These are phyloP conservation scores for Remorina albescens DNA, from an alignment of 2,797 vertebrate genomes.

Conservation along the genomic window DNA sequence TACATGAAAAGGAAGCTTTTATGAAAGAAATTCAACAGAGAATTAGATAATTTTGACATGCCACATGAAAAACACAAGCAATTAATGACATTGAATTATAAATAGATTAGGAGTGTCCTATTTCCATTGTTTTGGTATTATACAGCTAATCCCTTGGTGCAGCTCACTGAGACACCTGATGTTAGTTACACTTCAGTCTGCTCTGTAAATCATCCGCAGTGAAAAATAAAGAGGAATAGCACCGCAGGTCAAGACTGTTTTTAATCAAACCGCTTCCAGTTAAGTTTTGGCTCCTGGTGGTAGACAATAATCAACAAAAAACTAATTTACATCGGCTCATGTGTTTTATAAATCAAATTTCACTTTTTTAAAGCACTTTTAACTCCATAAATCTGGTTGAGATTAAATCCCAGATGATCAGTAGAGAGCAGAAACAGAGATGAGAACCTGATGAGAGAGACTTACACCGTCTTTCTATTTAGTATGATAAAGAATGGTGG, in stretches of 20 bases:
- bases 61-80: neutral
- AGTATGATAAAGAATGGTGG: neutral
- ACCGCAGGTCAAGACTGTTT: neutral
- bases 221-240: neutral
- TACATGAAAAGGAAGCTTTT: neutral
- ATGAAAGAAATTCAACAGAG: too few relatives aligned
- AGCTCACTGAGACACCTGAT: neutral
- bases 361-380: too few relatives aligned
- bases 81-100: neutral
- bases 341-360: neutral
- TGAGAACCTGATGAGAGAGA: too few relatives aligned
- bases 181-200: neutral
- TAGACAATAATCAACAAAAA: neutral
- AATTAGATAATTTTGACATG: neutral
- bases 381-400: neutral
- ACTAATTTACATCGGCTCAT: too few relatives aligned
- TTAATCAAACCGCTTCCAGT: neutral
- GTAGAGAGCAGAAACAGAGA: neutral
- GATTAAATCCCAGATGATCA: neutral
- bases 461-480: too few relatives aligned
- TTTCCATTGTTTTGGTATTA: neutral
- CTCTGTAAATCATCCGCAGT: neutral
- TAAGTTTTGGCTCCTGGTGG: neutral
- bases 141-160: neutral
- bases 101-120: neutral